These are phyloP conservation scores for Perdita meconis DNA, from an alignment of 2,888 invertebrate species.

Conservation along the genomic window DNA sequence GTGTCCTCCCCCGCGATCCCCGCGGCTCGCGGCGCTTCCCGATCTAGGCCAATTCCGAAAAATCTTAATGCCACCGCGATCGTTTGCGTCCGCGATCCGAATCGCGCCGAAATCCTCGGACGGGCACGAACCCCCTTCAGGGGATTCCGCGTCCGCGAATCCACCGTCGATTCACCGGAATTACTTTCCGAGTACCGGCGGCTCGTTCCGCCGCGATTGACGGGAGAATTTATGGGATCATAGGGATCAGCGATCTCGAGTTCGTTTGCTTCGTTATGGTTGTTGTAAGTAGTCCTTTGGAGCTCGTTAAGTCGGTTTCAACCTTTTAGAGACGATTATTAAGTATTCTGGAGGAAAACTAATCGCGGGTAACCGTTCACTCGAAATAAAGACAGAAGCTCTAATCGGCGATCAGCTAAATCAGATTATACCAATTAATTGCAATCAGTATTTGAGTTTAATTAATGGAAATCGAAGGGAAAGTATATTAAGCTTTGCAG, in stretches of 20 bases:
- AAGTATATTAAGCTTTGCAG: no score
- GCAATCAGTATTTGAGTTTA: no score
- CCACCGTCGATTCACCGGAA: constrained; percentile 5
- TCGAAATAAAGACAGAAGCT: no score
- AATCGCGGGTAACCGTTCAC: no score
- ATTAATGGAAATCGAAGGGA: no score
- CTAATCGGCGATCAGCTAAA: no score
- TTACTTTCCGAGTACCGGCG: constrained; percentile 41
- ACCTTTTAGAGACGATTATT: no score
- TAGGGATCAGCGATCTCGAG: constrained; percentile 18
- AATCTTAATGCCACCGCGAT: constrained; percentile 56
- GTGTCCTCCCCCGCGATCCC: constrained; percentile 73
- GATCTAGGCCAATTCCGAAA: constrained; percentile 78
- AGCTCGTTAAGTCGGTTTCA: no score
- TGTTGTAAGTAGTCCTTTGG: background rate
- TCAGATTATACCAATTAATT: no score
- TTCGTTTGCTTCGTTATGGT: constrained; percentile 25
- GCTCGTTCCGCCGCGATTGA: constrained; percentile 27
- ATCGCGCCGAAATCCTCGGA: constrained; percentile 20
- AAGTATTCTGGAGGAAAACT: no score
- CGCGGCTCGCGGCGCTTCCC: constrained; percentile 71
- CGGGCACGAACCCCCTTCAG: constrained; percentile 12
- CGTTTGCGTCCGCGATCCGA: constrained; percentile 8
- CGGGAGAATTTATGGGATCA: constrained; percentile 29
- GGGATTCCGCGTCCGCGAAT: constrained; percentile 20